Evolutionary conservation across 2,888 invertebrate genomes (phyloP).

Genomic region (Ichneumoninae sp.): DNA sequence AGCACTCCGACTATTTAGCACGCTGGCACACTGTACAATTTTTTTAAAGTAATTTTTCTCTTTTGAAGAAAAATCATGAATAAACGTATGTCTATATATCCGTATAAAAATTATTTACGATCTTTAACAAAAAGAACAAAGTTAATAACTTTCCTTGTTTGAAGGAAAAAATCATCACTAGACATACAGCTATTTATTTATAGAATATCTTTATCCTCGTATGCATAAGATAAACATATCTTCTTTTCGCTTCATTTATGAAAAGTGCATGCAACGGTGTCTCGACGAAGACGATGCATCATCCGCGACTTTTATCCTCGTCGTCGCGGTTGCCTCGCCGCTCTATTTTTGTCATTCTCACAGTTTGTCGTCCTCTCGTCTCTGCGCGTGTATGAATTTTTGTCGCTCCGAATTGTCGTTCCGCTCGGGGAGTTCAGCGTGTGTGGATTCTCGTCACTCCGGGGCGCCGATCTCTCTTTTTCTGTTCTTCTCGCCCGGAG

Average conservation of each 20-base stretch:
- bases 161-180: neutral
- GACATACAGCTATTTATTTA: too few relatives aligned
- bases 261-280: neutral
- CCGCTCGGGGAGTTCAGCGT: neutral
- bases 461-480: constrained; percentile 7
- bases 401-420: neutral
- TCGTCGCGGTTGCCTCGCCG: neutral
- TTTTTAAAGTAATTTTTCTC: neutral
- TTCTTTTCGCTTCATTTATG: neutral
- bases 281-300: constrained; percentile 16
- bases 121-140: too few relatives aligned
- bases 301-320: neutral
- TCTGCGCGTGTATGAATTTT: neutral
- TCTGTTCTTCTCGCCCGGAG: neutral
- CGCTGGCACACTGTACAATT: too few relatives aligned
- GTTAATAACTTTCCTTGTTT: neutral
- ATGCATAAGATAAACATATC: neutral
- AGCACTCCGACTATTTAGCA: too few relatives aligned
- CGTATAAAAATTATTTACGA: too few relatives aligned
- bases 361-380: neutral
- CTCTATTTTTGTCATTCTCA: constrained; percentile 1
- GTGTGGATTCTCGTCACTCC: constrained; percentile 18
- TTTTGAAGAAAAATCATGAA: neutral
- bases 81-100: too few relatives aligned
- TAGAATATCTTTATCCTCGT: too few relatives aligned